A percentile compares a stretch with the other conserved stretches of the same genome.
Conservation (phyloP, 92 coral and sea anemone species). For the Palythoa grandis region DNA sequence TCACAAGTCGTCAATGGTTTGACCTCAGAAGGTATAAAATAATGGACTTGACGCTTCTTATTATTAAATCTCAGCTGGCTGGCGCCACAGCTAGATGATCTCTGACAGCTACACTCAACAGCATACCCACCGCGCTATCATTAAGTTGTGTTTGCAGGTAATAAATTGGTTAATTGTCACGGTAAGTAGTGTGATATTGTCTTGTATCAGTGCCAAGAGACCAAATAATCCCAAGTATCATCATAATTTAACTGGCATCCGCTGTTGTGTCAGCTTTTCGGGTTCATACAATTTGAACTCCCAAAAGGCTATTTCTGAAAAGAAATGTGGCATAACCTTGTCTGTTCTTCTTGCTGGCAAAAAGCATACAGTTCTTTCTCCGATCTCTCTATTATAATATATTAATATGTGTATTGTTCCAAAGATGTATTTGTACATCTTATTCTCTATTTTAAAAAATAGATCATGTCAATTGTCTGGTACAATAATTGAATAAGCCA, state of each 20-base stretch:
- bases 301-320: neutral
- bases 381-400: too few relatives aligned
- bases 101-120: slow-evolving; percentile 30
- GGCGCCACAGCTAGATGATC: slow-evolving; percentile 32
- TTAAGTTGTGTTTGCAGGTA: neutral
- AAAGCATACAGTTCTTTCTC: too few relatives aligned
- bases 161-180: slow-evolving; percentile 35
- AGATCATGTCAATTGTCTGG: too few relatives aligned
- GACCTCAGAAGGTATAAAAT: slow-evolving; percentile 41
- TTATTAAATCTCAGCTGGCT: slow-evolving; percentile 37
- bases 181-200: slow-evolving; percentile 13
- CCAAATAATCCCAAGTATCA: neutral
- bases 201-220: neutral
- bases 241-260: neutral
- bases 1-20: slow-evolving; percentile 27
- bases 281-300: neutral
- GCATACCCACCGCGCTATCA: slow-evolving; percentile 18
- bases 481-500: neutral
- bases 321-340: neutral
- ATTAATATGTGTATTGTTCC: too few relatives aligned
- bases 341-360: too few relatives aligned
- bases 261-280: neutral
- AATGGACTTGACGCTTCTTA: slow-evolving; percentile 11
- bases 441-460: too few relatives aligned
- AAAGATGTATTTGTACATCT: too few relatives aligned